Evolutionary conservation across 2,888 invertebrate genomes (phyloP).

Genomic region (Dorcus hopei): DNA sequence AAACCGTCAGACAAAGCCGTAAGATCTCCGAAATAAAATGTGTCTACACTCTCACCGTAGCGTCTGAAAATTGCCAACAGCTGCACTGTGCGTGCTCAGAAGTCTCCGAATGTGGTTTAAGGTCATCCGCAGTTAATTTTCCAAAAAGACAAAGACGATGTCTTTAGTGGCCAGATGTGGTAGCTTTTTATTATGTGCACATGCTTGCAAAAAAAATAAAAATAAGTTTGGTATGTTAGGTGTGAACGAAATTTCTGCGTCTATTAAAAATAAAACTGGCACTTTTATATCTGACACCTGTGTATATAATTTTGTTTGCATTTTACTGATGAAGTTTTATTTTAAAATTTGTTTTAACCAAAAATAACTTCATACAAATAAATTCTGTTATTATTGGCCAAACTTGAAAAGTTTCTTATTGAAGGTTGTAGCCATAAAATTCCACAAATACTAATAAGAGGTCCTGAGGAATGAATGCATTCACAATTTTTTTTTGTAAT

Average conservation of each 20-base stretch:
- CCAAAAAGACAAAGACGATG: neutral
- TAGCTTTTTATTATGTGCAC: neutral
- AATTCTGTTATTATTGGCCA: too few species aligned
- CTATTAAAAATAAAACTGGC: constrained; percentile 1
- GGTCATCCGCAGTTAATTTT: constrained; percentile 1
- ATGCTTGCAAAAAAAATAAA: neutral
- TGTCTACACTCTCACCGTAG: neutral
- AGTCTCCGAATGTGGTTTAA: neutral
- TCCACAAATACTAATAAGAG: too few species aligned
- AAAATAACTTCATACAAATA: too few species aligned
- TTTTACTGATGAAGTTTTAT: too few species aligned
- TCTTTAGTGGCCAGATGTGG: neutral
- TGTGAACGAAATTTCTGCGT: neutral
- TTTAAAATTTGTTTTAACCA: too few species aligned
- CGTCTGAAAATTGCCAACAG: neutral
- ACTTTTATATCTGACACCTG: too few species aligned
- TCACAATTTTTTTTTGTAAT: too few species aligned
- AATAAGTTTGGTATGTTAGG: too few species aligned
- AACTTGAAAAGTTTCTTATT: too few species aligned
- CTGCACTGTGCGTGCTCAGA: neutral
- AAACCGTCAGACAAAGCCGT: neutral
- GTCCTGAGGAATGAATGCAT: too few species aligned
- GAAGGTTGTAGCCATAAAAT: too few species aligned
- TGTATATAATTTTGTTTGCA: too few species aligned
- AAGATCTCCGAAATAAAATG: neutral